These are phyloP conservation scores for Lymantria dispar DNA, from an alignment of 2,888 invertebrate species.

Conservation along the genomic window DNA sequence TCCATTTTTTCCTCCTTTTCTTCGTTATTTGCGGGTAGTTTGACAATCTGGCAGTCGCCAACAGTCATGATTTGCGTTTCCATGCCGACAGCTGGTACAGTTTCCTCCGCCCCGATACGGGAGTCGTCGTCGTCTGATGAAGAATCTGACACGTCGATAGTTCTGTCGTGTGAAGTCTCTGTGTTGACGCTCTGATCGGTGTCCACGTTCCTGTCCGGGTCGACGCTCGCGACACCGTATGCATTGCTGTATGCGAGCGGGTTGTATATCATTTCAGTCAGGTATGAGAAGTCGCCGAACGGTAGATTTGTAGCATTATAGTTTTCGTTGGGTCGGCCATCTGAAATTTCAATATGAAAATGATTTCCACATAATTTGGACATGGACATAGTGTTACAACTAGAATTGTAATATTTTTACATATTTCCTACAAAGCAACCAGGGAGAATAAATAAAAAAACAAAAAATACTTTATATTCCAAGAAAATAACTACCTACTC, in stretches of 20 bases:
- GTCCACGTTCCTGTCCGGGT: conserved; percentile 60
- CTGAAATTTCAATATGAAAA: conserved; percentile 37
- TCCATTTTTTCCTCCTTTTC: conserved; percentile 57
- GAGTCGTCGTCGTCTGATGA: conserved; percentile 68
- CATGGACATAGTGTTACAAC: background rate
- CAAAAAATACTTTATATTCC: too few relatives aligned
- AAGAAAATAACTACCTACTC: too few relatives aligned
- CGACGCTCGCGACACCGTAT: conserved; percentile 61
- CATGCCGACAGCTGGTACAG: conserved; percentile 55
- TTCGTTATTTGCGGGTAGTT: conserved; percentile 60
- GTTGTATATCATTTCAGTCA: conserved; percentile 79
- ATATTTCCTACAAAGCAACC: too few relatives aligned
- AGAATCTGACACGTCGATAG: conserved; percentile 72
- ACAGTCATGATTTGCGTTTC: conserved; percentile 78
- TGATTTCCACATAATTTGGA: background rate
- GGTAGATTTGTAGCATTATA: conserved; percentile 80
- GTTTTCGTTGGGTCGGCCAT: conserved; percentile 77
- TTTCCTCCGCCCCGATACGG: conserved; percentile 60
- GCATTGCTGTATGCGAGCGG: conserved; percentile 56
- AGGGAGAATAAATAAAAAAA: too few relatives aligned
- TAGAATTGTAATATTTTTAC: too few relatives aligned
- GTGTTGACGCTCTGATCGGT: conserved; percentile 48
- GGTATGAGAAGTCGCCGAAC: conserved; percentile 79
- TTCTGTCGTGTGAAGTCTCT: conserved; percentile 59
- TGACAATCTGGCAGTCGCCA: conserved; percentile 78